These are phyloP conservation scores for Andrena praecox DNA, from an alignment of 2,888 invertebrate genomes.

Conservation along the genomic window DNA sequence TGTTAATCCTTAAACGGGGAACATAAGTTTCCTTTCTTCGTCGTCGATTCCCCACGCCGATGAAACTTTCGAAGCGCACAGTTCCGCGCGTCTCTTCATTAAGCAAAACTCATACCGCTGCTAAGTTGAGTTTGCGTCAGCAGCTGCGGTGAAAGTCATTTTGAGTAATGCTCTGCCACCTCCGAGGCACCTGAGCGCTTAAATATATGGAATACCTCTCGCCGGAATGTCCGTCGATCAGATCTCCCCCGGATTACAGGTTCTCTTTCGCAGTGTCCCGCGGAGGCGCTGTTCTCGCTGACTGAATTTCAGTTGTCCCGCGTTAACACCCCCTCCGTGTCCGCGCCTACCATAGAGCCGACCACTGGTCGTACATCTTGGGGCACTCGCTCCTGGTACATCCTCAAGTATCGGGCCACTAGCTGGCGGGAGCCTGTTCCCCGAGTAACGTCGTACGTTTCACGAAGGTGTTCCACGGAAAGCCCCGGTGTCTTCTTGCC, in stretches of 20 bases:
- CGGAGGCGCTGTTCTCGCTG: background rate
- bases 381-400: slow-evolving; percentile 60
- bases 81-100: no score
- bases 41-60: background rate
- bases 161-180: background rate
- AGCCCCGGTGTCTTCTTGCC: slow-evolving; percentile 45
- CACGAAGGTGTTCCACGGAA: slow-evolving; percentile 64
- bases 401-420: slow-evolving; percentile 42
- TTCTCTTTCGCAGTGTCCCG: background rate
- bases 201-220: slow-evolving; percentile 1
- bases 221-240: background rate
- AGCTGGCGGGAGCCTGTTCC: slow-evolving; percentile 60
- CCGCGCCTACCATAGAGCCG: slow-evolving; percentile 40
- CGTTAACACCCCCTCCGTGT: slow-evolving; percentile 30
- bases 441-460: slow-evolving; percentile 65
- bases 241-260: background rate
- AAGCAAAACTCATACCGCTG: no score
- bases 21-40: background rate
- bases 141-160: slow-evolving; percentile 5
- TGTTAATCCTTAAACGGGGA: slow-evolving; percentile 11
- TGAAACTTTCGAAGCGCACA: no score
- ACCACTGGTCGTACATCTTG: slow-evolving; percentile 56
- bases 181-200: background rate
- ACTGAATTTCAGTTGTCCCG: slow-evolving; percentile 36
- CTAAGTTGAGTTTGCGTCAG: background rate